Conservation (phyloP, 2,888 invertebrate species). For the Perithous albicinctus region DNA sequence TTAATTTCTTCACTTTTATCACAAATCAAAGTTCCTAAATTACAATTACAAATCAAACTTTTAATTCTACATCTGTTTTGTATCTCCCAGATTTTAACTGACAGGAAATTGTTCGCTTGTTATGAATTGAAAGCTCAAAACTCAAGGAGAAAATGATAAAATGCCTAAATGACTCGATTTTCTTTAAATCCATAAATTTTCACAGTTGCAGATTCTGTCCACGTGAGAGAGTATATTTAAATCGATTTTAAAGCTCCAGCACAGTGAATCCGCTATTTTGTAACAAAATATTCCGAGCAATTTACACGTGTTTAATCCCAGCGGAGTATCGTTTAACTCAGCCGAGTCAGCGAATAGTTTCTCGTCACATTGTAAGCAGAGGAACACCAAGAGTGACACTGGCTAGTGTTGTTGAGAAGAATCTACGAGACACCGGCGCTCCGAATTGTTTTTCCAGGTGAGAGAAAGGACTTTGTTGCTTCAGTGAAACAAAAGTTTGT, state of each 20-base stretch:
- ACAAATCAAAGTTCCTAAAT: too few relatives aligned
- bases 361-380: background rate
- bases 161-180: too few relatives aligned
- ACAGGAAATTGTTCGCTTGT: too few relatives aligned
- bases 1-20: too few relatives aligned
- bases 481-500: background rate
- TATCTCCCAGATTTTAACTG: too few relatives aligned
- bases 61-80: too few relatives aligned
- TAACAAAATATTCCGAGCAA: background rate
- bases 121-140: too few relatives aligned
- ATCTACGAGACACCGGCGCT: slow-evolving; percentile 30
- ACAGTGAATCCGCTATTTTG: background rate
- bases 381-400: slow-evolving; percentile 1
- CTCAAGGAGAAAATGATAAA: too few relatives aligned
- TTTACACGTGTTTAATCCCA: background rate
- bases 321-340: background rate
- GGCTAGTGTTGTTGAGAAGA: background rate
- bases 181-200: background rate
- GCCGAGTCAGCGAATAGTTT: background rate
- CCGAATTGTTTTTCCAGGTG: slow-evolving; percentile 2
- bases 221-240: background rate
- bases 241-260: slow-evolving; percentile 24
- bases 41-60: too few relatives aligned
- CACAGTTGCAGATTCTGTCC: background rate
- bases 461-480: background rate